Conservation (phyloP, 2,888 invertebrate species). For the Gonocerus acuteangulatus region DNA sequence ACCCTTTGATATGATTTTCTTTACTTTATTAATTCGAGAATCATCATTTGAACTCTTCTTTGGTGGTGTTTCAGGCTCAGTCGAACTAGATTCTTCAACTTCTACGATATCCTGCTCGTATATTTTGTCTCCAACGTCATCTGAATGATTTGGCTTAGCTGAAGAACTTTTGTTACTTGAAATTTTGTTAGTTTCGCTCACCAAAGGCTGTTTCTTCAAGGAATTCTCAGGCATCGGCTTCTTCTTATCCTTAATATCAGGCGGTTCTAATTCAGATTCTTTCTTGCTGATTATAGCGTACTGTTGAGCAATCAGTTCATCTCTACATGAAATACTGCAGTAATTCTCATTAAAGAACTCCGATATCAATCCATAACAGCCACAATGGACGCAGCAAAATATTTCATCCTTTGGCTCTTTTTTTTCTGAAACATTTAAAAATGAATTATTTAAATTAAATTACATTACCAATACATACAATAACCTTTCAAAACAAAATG, state of each 20-base stretch:
- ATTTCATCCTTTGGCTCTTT: conserved; percentile 47
- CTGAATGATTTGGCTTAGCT: not conserved
- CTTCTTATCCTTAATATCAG: conserved; percentile 1
- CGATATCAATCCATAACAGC: conserved; percentile 72
- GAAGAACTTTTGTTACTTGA: not conserved
- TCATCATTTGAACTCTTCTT: not conserved
- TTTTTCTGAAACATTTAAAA: conserved; percentile 10
- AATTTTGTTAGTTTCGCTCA: not conserved
- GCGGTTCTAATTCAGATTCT: conserved; percentile 6
- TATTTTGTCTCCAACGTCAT: not conserved
- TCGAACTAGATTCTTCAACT: not conserved
- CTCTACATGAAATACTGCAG: conserved; percentile 65
- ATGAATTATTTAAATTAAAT: too few species aligned
- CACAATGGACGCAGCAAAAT: conserved; percentile 73
- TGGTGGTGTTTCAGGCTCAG: conserved; percentile 2
- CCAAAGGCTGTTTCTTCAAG: not conserved
- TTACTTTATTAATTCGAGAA: not conserved
- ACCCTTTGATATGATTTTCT: conserved; percentile 14
- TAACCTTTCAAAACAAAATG: too few species aligned
- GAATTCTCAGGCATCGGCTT: conserved; percentile 4
- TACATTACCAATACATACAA: too few species aligned
- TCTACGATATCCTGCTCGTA: conserved; percentile 5
- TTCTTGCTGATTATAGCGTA: conserved; percentile 22
- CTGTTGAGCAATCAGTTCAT: conserved; percentile 35
- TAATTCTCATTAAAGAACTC: conserved; percentile 74